Base-by-base conservation (phyloP, 2,888 invertebrate genomes). In the Drosophila bunnanda region DNA sequence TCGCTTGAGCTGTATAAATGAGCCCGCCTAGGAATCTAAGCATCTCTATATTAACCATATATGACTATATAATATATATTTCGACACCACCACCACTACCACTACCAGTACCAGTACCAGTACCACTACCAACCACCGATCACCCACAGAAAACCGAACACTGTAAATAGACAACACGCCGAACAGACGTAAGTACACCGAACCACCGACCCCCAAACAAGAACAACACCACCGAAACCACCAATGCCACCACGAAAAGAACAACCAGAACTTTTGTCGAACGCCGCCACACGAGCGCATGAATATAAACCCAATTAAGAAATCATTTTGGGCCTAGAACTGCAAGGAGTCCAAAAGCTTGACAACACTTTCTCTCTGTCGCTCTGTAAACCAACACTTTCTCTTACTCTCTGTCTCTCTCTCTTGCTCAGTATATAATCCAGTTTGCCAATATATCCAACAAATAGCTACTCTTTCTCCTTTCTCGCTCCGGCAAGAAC, bases 151-250 rank as follows among this genome's bases (percentile, higher is more conserved):
- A 80, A 43, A 75, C 58, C 69, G 54, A 36, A 79, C 81, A 75
- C 78, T 82, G 89, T 82, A 82, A 80, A 82, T 82, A 82, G 68
- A 67, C 58, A 54, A 71, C 66, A 77, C 62, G 55, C 61, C 65
- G 71, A 77, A 88, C 78, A 58, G 82, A 88, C 89, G 82, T 82
- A 82, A 82, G 82, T 82, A 82, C 73, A 83, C 44, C 52, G 25
- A 38, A 54, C 53, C 55, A 64, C 64, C 32, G 46, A 46, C 28
- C 46, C 39, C 39, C 39, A 41, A 48, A 55, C 48, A 61, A 69
- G 39, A 54, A 58, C 54, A 48, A 69, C 59, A 68, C 67, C 54
- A 17, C 39, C 17, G 39, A 17, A 39, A 39, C 39, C 39, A 39
- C 39, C 10, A 50, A 64, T 38, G 60, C 43, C 55, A 69, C 52